These are phyloP conservation scores for Lophius piscatorius DNA, from an alignment of 2,113 vertebrate genomes.

Conservation along the genomic window DNA sequence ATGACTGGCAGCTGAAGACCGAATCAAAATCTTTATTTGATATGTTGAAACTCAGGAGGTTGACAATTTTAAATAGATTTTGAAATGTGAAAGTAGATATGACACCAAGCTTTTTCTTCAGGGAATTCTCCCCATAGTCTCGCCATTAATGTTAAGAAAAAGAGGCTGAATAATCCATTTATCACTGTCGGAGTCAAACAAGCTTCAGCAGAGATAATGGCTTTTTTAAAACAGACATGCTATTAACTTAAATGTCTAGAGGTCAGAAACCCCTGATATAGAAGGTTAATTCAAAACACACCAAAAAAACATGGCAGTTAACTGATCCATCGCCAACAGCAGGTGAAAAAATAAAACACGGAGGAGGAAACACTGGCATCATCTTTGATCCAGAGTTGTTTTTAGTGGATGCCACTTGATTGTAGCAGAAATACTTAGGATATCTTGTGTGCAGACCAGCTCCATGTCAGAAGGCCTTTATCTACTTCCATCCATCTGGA, in stretches of 20 bases:
- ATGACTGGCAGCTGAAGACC: not conserved
- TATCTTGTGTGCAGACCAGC: slow-evolving; percentile 9
- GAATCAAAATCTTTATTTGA: too few relatives aligned
- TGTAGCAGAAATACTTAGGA: too few relatives aligned
- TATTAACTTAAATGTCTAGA: slow-evolving; percentile 57
- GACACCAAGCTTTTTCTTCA: too few relatives aligned
- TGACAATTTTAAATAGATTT: not conserved
- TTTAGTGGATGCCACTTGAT: too few relatives aligned
- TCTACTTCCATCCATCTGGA: slow-evolving; percentile 13
- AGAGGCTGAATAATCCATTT: slow-evolving; percentile 14
- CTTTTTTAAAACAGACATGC: slow-evolving; percentile 48
- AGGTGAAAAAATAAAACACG: slow-evolving; percentile 20
- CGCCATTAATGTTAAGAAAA: not conserved
- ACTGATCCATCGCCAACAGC: slow-evolving; percentile 16
- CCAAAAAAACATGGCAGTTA: not conserved
- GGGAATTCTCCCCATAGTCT: not conserved
- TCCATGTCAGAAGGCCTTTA: slow-evolving; percentile 8
- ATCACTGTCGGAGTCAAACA: slow-evolving; percentile 42
- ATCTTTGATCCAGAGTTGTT: too few relatives aligned
- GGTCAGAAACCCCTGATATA: slow-evolving; percentile 43
- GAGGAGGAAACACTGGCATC: slow-evolving; percentile 38
- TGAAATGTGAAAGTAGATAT: too few relatives aligned
- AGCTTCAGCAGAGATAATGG: slow-evolving; percentile 44
- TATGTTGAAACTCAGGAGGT: too few relatives aligned
- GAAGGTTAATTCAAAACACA: slow-evolving; percentile 62